A percentile compares a stretch with the other conserved stretches of the same genome.
phyloP scores from a whole-genome alignment of 2,113 vertebrate genomes.

The Sisor rabdophorus region DNA sequence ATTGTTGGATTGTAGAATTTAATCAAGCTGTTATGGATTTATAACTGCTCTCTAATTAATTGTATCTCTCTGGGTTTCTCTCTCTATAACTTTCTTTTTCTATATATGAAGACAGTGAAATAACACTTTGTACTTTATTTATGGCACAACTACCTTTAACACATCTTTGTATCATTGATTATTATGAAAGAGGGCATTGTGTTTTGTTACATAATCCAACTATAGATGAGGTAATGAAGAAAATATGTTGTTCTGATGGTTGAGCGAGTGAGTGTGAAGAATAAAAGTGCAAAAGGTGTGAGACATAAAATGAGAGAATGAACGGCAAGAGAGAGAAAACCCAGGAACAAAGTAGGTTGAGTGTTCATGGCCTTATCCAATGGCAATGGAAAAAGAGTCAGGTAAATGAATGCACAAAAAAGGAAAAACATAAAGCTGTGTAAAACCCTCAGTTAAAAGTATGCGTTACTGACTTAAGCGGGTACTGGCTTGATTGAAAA shows the following conservation, averaged over 20 bases:
- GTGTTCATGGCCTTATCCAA: constrained; percentile 23
- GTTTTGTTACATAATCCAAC: not conserved
- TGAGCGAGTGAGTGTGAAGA: not conserved
- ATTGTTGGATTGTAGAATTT: not conserved
- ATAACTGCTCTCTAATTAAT: too few relatives aligned
- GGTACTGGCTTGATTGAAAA: constrained; percentile 21
- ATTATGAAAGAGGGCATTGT: not conserved
- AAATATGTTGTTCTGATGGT: not conserved
- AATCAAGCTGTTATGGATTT: not conserved
- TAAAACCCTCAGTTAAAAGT: constrained; percentile 32
- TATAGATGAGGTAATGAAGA: not conserved
- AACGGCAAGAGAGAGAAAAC: constrained; percentile 18
- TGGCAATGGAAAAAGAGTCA: constrained; percentile 27
- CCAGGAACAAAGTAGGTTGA: constrained; percentile 21
- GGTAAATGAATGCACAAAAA: constrained; percentile 36
- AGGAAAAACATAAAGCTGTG: constrained; percentile 38
- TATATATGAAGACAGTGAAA: too few relatives aligned
- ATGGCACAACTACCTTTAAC: too few relatives aligned
- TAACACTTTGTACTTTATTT: too few relatives aligned
- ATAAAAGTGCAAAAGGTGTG: constrained; percentile 6
- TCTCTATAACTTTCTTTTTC: too few relatives aligned
- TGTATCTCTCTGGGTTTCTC: too few relatives aligned
- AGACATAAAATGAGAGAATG: not conserved
- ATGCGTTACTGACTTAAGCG: constrained; percentile 30
- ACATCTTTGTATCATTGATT: not conserved